Evolutionary conservation across 1,140 invertebrate genomes (phyloP).

Genomic region (Diprion similis): DNA sequence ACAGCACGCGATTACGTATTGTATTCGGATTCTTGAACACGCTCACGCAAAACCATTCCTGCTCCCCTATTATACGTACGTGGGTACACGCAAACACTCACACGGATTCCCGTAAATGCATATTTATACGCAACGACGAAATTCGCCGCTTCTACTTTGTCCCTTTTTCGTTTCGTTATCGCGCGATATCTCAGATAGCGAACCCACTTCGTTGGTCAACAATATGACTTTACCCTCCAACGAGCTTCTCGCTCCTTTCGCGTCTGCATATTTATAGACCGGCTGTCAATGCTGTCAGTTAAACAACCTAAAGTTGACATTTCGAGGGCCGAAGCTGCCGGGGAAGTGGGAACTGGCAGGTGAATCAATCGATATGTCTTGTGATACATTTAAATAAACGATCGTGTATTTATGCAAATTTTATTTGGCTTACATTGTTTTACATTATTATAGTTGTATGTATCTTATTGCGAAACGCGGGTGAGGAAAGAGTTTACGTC

Average conservation of each 20-base stretch:
- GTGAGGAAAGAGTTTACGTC: not conserved
- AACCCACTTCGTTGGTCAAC: not conserved
- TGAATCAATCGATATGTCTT: too few relatives aligned
- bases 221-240: not conserved
- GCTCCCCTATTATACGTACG: too few relatives aligned
- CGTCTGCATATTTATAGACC: not conserved
- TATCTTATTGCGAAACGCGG: constrained; percentile 12
- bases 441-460: constrained; percentile 36
- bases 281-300: not conserved
- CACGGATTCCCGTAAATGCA: too few relatives aligned
- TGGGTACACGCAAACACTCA: too few relatives aligned
- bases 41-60: too few relatives aligned
- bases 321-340: not conserved
- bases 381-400: constrained; percentile 52
- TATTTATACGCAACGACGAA: too few relatives aligned
- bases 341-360: not conserved
- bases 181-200: too few relatives aligned
- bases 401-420: constrained; percentile 58
- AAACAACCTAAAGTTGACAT: not conserved
- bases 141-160: too few relatives aligned
- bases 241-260: not conserved
- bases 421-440: constrained; percentile 51
- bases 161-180: too few relatives aligned
- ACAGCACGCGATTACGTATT: too few relatives aligned
- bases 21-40: too few relatives aligned